Conservation (phyloP, 1,140 invertebrate genomes). For the Ips nitidus region DNA sequence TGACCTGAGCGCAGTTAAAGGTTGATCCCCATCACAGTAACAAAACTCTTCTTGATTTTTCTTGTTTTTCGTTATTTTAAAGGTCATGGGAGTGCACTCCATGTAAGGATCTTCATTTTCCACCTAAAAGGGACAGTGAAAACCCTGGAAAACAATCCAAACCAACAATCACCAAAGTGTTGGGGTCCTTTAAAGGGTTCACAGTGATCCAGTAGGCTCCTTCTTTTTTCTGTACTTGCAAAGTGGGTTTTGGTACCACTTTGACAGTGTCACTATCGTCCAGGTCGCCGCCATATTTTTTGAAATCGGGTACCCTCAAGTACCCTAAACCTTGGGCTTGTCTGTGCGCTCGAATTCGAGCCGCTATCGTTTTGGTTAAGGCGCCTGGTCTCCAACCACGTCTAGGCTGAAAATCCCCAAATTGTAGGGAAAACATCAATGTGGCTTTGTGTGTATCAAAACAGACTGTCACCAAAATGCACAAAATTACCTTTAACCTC, state of each 20-base stretch:
- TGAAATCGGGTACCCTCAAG: slow-evolving; percentile 38
- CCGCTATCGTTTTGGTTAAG: slow-evolving; percentile 56
- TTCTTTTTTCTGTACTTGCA: slow-evolving; percentile 60
- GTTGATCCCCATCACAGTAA: slow-evolving; percentile 36
- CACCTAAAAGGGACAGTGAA: slow-evolving; percentile 6
- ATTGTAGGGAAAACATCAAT: neutral
- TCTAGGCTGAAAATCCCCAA: slow-evolving; percentile 48
- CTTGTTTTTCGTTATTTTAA: slow-evolving; percentile 59
- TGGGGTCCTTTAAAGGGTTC: slow-evolving; percentile 59
- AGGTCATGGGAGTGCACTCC: slow-evolving; percentile 59
- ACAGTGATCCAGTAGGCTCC: slow-evolving; percentile 59
- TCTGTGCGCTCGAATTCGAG: slow-evolving; percentile 55
- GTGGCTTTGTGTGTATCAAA: too few species aligned
- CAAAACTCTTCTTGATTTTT: slow-evolving; percentile 39
- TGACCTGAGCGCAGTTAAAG: neutral
- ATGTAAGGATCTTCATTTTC: slow-evolving; percentile 60
- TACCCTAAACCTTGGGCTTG: slow-evolving; percentile 45
- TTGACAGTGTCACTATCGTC: slow-evolving; percentile 43
- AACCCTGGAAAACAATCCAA: neutral
- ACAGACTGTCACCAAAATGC: neutral
- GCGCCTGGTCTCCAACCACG: slow-evolving; percentile 60
- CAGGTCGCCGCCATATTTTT: slow-evolving; percentile 20
- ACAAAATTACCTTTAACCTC: slow-evolving; percentile 38
- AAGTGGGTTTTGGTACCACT: slow-evolving; percentile 55
- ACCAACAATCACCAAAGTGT: slow-evolving; percentile 46